Evolutionary conservation across 2,797 vertebrate genomes (phyloP), one percentile per base, ranked within the genome.

Genomic region (Sylvia borin): DNA sequence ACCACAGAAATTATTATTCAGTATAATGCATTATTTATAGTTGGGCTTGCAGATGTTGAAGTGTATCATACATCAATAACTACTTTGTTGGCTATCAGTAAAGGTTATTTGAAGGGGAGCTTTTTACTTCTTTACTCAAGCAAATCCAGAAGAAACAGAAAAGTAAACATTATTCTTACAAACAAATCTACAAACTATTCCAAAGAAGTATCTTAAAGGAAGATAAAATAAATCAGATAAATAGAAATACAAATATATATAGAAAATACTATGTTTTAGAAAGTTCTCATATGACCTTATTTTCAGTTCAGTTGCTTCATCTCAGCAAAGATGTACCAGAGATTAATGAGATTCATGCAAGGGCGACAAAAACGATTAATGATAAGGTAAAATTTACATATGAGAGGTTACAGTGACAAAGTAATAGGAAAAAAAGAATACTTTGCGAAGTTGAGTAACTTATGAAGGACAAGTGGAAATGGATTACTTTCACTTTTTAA

Each of bases 281-380:
- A 67, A 87, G 27, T 53, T 60, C 8, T 64, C 2, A 13, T 58
- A 51, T 68, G n/a, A 51, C n/a, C 53, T 90, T 31, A 68, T 78
- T 75, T 81, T 53, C 20, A 72, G 55, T 58, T 88, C 16, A 32
- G 29, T 68, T 73, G 19, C 21, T 88, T 88, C 42, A 50, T 58
- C 60, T 90, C 61, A 40, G 60, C 54, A 57, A 93, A 85, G 75
- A 68, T 76, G 40, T 79, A 73, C 21, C 60, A 62, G 70, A 94
- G 72, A 93, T 92, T 90, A 85, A 95, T 88, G 82, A 82, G 64
- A 88, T 92, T 87, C 74, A 65, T 75, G 34, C 16, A 87, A 87
- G 81, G 38, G 24, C 0, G 2, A 87, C 47, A 88, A 78, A 94
- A 91, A 11, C 4, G 0, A 87, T 90, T 92, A 88, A 92, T 61